Conservation (phyloP, 2,113 vertebrate species). For the Dunckerocampus dactyliophorus region DNA sequence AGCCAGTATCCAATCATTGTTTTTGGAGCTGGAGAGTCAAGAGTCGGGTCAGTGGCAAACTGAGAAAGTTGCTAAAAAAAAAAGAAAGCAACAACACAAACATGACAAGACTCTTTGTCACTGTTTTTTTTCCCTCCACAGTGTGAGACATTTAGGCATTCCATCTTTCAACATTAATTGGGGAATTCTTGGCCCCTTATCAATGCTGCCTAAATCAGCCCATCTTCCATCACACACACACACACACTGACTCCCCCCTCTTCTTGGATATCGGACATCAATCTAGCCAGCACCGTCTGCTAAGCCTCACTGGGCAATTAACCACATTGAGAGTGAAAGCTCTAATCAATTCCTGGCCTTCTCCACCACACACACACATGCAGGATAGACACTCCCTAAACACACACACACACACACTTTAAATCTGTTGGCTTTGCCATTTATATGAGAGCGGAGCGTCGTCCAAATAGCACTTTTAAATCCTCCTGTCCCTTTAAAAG, state of each 20-base stretch:
- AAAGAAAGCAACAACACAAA: slow-evolving; percentile 19
- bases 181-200: slow-evolving; percentile 33
- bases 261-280: slow-evolving; percentile 70
- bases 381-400: slow-evolving; percentile 15
- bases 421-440: slow-evolving; percentile 39
- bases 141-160: slow-evolving; percentile 57
- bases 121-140: slow-evolving; percentile 21
- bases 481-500: slow-evolving; percentile 46
- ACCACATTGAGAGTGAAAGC: slow-evolving; percentile 78
- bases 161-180: slow-evolving; percentile 66
- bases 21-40: slow-evolving; percentile 17
- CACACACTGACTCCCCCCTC: slow-evolving; percentile 29
- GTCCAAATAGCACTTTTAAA: slow-evolving; percentile 44
- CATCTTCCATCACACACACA: slow-evolving; percentile 15
- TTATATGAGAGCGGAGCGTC: slow-evolving; percentile 18
- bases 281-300: slow-evolving; percentile 72
- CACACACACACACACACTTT: slow-evolving; percentile 21
- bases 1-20: slow-evolving; percentile 12
- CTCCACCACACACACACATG: slow-evolving; percentile 53
- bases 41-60: slow-evolving; percentile 22
- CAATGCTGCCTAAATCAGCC: slow-evolving; percentile 26
- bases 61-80: not conserved
- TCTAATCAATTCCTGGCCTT: slow-evolving; percentile 77
- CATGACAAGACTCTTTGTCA: slow-evolving; percentile 18
- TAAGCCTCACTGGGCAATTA: slow-evolving; percentile 78